Conservation (phyloP, 2,113 vertebrate genomes). For the Malurus cyaneus region DNA sequence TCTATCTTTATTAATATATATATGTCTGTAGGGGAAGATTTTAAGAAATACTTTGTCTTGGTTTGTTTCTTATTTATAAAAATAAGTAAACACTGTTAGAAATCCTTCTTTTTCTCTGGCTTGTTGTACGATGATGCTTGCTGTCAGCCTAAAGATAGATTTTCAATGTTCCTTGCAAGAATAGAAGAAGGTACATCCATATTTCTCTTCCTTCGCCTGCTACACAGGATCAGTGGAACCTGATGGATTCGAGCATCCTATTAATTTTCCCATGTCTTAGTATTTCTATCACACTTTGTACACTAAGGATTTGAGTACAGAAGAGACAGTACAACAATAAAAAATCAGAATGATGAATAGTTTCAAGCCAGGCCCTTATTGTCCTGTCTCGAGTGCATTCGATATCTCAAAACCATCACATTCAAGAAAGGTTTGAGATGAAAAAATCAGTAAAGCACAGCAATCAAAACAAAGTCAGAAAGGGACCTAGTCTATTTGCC, state of each 20-base stretch:
- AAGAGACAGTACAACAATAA: background rate
- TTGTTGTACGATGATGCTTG: background rate
- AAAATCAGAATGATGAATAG: slow-evolving; percentile 9
- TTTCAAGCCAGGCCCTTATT: background rate
- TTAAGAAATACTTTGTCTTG: background rate
- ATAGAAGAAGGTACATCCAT: background rate
- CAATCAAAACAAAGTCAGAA: background rate
- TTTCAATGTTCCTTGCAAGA: background rate
- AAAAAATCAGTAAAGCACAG: background rate
- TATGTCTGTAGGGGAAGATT: background rate
- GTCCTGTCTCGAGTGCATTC: background rate
- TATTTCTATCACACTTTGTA: background rate
- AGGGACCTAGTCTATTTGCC: rapidly evolving
- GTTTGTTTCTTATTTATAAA: background rate
- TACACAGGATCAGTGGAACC: background rate
- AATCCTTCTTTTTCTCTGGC: background rate
- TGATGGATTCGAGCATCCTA: background rate
- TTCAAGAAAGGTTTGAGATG: background rate
- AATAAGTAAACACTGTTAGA: background rate
- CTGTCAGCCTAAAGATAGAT: background rate
- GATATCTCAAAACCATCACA: background rate
- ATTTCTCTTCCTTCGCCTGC: background rate
- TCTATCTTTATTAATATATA: background rate
- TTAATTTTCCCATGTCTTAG: background rate
- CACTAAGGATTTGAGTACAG: background rate